Percentiles rank a stretch among this genome's conserved stretches.
phyloP scores from a whole-genome alignment of 2,113 vertebrate species.

The Elgaria multicarinata region DNA sequence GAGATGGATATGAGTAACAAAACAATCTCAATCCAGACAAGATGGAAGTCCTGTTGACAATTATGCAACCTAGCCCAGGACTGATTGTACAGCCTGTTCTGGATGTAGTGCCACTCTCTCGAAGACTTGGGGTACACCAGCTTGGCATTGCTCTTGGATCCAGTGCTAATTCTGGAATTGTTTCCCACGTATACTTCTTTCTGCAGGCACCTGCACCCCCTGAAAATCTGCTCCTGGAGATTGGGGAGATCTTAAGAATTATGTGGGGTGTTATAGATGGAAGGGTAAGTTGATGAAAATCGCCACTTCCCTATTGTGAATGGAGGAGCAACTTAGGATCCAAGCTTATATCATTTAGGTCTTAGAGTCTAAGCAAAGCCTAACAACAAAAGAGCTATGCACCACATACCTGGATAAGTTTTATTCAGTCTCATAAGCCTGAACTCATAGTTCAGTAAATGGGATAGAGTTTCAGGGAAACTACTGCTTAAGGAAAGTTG shows the following conservation, averaged over 20 bases:
- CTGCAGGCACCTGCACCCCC: neutral
- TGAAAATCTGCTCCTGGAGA: neutral
- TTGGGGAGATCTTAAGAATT: neutral
- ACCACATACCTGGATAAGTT: no score
- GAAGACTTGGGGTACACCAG: no score
- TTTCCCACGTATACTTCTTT: neutral
- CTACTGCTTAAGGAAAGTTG: neutral
- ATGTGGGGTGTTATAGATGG: neutral
- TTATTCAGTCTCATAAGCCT: no score
- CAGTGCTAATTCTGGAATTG: neutral
- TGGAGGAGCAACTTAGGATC: neutral
- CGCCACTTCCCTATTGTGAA: neutral
- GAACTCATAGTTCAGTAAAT: no score
- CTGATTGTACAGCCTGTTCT: no score
- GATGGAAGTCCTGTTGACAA: no score
- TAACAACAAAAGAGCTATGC: neutral
- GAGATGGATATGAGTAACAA: no score
- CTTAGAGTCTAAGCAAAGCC: neutral
- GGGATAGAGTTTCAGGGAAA: neutral
- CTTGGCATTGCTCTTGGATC: no score
- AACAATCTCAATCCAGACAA: no score
- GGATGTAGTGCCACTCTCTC: no score
- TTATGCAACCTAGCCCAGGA: no score
- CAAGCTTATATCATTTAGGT: neutral
- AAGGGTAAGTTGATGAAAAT: neutral